Evolutionary conservation across 2,113 vertebrate species (phyloP).

Genomic region (Pedionomus torquatus): DNA sequence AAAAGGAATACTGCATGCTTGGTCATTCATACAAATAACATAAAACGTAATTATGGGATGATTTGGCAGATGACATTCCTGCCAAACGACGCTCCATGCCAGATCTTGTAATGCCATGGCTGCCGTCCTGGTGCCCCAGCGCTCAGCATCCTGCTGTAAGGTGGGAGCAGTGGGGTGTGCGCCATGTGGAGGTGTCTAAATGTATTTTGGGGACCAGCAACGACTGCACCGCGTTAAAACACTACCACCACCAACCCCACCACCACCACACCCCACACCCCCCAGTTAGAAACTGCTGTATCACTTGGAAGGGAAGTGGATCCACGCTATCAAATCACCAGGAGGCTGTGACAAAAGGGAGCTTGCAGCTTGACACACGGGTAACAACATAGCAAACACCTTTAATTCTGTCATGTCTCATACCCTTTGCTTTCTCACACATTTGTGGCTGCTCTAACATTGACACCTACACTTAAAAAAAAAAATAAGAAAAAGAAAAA

Average conservation of each 20-base stretch:
- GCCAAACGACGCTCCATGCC: slow-evolving; percentile 77
- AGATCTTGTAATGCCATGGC: slow-evolving; percentile 64
- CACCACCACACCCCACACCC: slow-evolving; percentile 56
- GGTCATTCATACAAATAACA: slow-evolving; percentile 84
- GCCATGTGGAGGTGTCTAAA: slow-evolving; percentile 11
- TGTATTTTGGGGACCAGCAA: not conserved
- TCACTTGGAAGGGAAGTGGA: slow-evolving; percentile 79
- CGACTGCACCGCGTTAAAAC: slow-evolving; percentile 21
- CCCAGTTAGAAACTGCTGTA: slow-evolving; percentile 75
- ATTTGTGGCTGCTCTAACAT: slow-evolving; percentile 74
- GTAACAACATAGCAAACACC: slow-evolving; percentile 87
- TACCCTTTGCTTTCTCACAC: slow-evolving; percentile 86
- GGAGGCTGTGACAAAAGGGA: slow-evolving; percentile 83
- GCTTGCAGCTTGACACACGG: slow-evolving; percentile 80
- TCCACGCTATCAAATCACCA: slow-evolving; percentile 81
- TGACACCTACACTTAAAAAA: slow-evolving; percentile 71
- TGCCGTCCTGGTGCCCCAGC: slow-evolving; percentile 46
- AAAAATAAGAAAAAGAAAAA: not conserved
- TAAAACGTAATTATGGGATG: slow-evolving; percentile 85
- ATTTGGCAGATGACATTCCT: slow-evolving; percentile 81
- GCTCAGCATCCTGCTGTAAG: slow-evolving; percentile 48
- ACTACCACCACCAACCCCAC: slow-evolving; percentile 57
- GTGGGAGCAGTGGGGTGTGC: not conserved
- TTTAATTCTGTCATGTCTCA: slow-evolving; percentile 90
- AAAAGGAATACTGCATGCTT: slow-evolving; percentile 81